Base-by-base conservation (phyloP, 2,797 vertebrate genomes). In the Microctenopoma steveboyesi region DNA sequence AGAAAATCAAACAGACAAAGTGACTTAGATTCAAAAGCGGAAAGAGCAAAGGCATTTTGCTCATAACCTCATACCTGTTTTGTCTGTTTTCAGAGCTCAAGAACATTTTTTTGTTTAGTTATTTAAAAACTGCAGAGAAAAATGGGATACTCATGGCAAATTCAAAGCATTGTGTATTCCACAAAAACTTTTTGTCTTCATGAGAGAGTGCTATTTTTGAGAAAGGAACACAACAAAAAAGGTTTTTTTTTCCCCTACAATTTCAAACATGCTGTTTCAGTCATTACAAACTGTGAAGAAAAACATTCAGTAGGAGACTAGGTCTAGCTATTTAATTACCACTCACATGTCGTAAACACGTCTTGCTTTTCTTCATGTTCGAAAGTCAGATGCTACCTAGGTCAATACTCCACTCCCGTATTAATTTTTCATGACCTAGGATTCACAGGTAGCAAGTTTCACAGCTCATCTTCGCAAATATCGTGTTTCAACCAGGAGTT, bases 391-490 rank as follows among this genome's bases (percentile, higher is more conserved):
- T 56, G 78, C 62, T 77, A 62, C 76, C 28, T 33, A 35, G 83
- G 76, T 88, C 85, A 83, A 74, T 78, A 84, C 72, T 77, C 49
- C 50, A 84, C 53, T 83, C 62, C 28, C 62, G 56, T 48, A 89
- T 92, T 77, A 83, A 92, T 91, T 84, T 92, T 92, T 89, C 70
- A 92, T 92, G 87, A 57, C 58, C 58, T 52, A 73, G 63, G 79
- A 87, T 88, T 91, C 85, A 83, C 79, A 86, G 86, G 89, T 88
- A 80, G 89, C 86, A 85, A 65, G 86, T 92, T 92, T 93, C 90
- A 88, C 88, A 91, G 89, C 85, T 90, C 84, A 73, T 86, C 76
- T 16, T 86, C 67, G 74, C 73, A 69, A 83, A 82, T 86, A 87
- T 90, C 74, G 73, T 78, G 88, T 92, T 92, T 87, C 90, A 78